Evolutionary conservation across 1,140 invertebrate genomes (phyloP), one percentile per base, ranked within the genome.

Genomic region (Archivesica marissinica): DNA sequence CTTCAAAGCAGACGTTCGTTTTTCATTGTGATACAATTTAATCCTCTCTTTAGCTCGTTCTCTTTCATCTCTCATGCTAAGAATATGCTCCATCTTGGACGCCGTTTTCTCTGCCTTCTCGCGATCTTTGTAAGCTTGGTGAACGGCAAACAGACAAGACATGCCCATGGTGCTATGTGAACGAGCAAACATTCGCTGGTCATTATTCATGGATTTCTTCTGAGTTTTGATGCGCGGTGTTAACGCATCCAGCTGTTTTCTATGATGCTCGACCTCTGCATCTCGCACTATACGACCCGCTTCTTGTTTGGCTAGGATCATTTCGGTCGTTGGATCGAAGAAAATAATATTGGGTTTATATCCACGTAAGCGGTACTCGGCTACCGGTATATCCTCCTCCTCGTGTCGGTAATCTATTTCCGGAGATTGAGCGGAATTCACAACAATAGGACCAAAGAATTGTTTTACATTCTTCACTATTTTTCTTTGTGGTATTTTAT

Each of bases 121-220:
- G 38, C 93, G 77, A 28, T 93, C 93, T 52, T 89, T 87, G 79
- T 94, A 94, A 0, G 93, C 93, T 78, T 93, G 91, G 66, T 94
- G 92, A 11, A 94, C 92, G 47, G 93, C 93, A 61, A 89, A 83
- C 74, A 94, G 80, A 85, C 92, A 92, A 6, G 92, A 93, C 59
- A 94, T 86, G 30, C 91, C 90, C 93, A 94, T 93, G 11, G 90
- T 92, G n/a, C 92, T 91, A 30, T 93, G 91, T 17, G 92, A 86
- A 41, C 90, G 87, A 13, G 87, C 70, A 89, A 92, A 93, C 39
- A 93, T 86, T 54, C 91, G 84, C 68, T 92, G 89, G 54, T 94
- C 90, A 30, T 87, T 90, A 28, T 84, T 91, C 11, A 87, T 61
- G 33, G 80, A 83, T 70, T 90, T 89, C 66, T 88, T 70, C 4